phyloP scores from a whole-genome alignment of 2,113 vertebrate genomes.

The Pangasianodon gigas region DNA sequence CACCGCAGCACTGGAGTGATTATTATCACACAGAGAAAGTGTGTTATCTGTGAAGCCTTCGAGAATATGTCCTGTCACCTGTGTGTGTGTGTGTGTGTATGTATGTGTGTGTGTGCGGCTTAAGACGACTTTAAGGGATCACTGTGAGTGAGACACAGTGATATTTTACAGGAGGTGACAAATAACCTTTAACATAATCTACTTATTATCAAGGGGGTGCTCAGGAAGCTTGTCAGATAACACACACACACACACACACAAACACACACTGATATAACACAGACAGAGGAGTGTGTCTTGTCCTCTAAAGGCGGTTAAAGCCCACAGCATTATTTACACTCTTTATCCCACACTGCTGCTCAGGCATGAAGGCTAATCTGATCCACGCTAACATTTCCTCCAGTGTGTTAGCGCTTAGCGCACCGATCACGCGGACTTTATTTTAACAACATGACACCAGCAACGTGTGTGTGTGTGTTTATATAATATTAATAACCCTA shows the following conservation, averaged over 20 bases:
- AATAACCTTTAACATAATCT: slow-evolving; percentile 28
- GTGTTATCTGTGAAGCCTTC: slow-evolving; percentile 26
- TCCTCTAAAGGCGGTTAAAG: background rate
- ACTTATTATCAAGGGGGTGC: slow-evolving; percentile 61
- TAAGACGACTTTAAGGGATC: background rate
- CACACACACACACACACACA: slow-evolving; percentile 7
- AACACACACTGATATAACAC: slow-evolving; percentile 49
- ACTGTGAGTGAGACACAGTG: slow-evolving; percentile 13
- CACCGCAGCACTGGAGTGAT: slow-evolving; percentile 8
- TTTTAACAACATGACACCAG: background rate
- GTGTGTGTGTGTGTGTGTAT: background rate
- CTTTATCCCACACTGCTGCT: background rate
- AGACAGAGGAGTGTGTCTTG: background rate
- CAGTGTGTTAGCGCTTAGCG: background rate
- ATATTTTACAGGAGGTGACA: slow-evolving; percentile 12
- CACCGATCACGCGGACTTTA: background rate
- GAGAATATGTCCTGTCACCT: slow-evolving; percentile 17
- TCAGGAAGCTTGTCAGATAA: slow-evolving; percentile 39
- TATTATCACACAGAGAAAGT: slow-evolving; percentile 24
- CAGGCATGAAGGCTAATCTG: slow-evolving; percentile 5
- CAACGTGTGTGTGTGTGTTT: background rate
- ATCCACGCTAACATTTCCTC: slow-evolving; percentile 1
- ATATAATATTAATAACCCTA: too few relatives aligned
- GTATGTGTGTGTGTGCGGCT: background rate
- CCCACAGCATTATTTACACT: background rate